Conservation (phyloP, 2,797 vertebrate species). For the Pangasius larnaudii region DNA sequence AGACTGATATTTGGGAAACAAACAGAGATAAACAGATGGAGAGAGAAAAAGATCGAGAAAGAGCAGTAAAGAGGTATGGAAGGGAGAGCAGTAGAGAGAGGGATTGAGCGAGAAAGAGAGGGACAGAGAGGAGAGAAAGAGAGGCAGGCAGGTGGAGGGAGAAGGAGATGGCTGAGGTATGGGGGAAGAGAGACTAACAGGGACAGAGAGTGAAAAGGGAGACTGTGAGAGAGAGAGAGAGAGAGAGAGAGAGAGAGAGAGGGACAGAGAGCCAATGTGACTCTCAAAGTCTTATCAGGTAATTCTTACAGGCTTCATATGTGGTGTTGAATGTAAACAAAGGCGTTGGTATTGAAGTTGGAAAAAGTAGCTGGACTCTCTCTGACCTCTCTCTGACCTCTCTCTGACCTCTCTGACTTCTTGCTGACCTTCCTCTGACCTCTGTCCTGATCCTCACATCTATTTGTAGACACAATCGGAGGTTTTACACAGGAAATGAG, state of each 20-base stretch:
- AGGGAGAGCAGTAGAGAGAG: neutral
- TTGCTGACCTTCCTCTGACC: conserved; percentile 33
- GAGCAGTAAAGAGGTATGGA: neutral
- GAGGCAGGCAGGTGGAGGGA: neutral
- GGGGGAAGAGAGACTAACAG: neutral
- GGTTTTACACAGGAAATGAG: conserved; percentile 52
- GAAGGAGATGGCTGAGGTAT: neutral
- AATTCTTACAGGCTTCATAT: conserved; percentile 13
- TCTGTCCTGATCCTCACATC: conserved; percentile 28
- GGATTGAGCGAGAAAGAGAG: neutral
- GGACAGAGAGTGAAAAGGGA: neutral
- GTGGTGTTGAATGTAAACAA: conserved; percentile 24
- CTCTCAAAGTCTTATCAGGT: too few relatives aligned
- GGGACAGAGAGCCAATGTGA: neutral
- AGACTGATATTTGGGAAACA: neutral
- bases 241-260: neutral
- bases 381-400: conserved; percentile 8
- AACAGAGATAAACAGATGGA: neutral
- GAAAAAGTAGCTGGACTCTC: neutral
- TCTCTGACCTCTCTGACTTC: conserved; percentile 10
- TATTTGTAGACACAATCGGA: conserved; percentile 55
- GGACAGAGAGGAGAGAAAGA: neutral
- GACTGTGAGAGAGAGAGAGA: neutral
- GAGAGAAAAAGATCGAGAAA: neutral
- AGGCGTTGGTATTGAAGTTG: neutral